Conservation (phyloP, 2,113 vertebrate genomes). For the Trematocara macrostoma region DNA sequence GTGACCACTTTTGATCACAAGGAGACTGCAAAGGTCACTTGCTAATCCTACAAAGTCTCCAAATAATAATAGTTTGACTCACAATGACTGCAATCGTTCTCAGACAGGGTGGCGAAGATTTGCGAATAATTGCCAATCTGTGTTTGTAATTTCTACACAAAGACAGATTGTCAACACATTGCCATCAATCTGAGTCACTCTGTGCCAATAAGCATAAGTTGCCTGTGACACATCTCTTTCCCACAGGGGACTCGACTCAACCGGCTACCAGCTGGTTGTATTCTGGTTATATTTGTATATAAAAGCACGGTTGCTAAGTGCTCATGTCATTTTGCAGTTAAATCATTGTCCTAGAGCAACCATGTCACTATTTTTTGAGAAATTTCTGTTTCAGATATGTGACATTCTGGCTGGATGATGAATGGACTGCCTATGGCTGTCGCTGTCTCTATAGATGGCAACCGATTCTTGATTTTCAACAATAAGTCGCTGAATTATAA, state of each 20-base stretch:
- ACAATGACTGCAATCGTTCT: background rate
- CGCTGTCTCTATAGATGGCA: background rate
- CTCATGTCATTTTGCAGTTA: background rate
- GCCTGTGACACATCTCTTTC: background rate
- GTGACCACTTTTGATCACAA: background rate
- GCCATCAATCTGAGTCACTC: background rate
- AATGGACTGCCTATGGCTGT: background rate
- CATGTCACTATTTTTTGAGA: background rate
- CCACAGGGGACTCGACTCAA: background rate
- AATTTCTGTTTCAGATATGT: background rate
- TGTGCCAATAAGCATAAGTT: background rate
- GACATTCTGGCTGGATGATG: background rate
- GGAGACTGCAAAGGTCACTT: background rate
- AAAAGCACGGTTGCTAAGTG: background rate
- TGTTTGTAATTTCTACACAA: background rate
- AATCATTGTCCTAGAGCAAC: background rate
- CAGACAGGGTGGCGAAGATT: background rate
- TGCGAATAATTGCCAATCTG: background rate
- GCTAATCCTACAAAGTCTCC: background rate
- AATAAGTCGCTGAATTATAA: background rate
- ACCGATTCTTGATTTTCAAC: background rate
- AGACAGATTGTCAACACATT: background rate
- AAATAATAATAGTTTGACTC: background rate
- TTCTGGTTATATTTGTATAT: background rate
- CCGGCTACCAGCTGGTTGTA: background rate